Evolutionary conservation across 2,888 invertebrate genomes (phyloP), one percentile per base, ranked within the genome.

Genomic region (Chironomus tentans): DNA sequence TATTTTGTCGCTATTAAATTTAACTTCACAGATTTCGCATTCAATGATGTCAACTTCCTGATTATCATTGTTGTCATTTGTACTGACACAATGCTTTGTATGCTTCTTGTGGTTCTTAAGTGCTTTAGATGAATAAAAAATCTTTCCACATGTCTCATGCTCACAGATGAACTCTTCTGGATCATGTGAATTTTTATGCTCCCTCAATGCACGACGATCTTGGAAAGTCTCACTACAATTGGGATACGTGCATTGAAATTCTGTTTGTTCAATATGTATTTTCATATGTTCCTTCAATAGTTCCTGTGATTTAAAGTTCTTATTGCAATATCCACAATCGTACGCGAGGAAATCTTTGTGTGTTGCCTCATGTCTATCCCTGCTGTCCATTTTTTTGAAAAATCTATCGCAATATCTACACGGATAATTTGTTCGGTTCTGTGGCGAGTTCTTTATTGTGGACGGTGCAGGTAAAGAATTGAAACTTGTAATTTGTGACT

Each of bases 371-470:
- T 72, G 72, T 12, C 24, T 61, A 10, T 72, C 72, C 12, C 72
- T 28, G 15, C 50, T 46, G 7, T 72, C 72, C 3, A 18, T 50
- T 21, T 24, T 18, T 38, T 61, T 72, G 3, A 72, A 62, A 18
- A 61, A 15, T 13, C 46, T 22, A 38, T 62, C 61, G 62, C 72
- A 72, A 62, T 72, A 72, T 62, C 72, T 13, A 46, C 72, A 72
- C 2, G 61, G 72, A 21, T 56, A 70, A 13, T 15, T 47, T 24
- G 15, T 12, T 24, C 48, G 21, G 10, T 72, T 72, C 15, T 28
- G 61, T 38, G 61, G 3, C 18, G 56, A 6, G 5, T 18, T 56
- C 15, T n/a, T 56, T 18, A 15, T 56, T 18, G 18, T 56, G 38
- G 38, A 38, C 38, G 38, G 38, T 10, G 38, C 7, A 1, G 38